These are phyloP conservation scores for Parasteatoda lunata DNA, from an alignment of 2,888 invertebrate species.

Conservation along the genomic window DNA sequence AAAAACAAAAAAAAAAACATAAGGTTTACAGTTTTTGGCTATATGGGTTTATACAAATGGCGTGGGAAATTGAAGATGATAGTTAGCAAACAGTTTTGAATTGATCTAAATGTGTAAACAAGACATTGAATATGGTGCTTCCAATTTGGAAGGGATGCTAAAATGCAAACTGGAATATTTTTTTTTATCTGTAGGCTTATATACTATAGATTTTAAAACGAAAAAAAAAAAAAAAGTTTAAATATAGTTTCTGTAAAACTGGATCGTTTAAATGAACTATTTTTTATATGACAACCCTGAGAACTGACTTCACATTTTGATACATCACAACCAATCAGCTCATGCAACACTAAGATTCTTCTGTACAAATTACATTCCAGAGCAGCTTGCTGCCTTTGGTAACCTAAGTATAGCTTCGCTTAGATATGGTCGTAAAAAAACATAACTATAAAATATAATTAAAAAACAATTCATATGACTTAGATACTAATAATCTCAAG, in stretches of 20 bases:
- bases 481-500: conserved; percentile 61
- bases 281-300: not conserved
- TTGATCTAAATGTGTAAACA: too few species aligned
- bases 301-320: conserved; percentile 2
- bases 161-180: too few species aligned
- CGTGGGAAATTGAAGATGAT: too few species aligned
- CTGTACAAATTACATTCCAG: not conserved
- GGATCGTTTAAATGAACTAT: not conserved
- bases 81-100: too few species aligned
- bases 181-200: too few species aligned
- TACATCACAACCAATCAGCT: conserved; percentile 1
- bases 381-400: not conserved
- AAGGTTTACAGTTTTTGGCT: too few species aligned
- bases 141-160: too few species aligned
- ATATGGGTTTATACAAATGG: too few species aligned
- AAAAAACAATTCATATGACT: conserved; percentile 41
- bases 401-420: not conserved
- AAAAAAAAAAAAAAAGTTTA: too few species aligned
- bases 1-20: too few species aligned
- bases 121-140: too few species aligned
- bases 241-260: not conserved
- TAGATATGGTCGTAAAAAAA: not conserved
- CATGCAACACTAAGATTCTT: conserved; percentile 4
- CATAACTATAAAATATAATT: not conserved
- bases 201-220: too few species aligned